Evolutionary conservation across 2,888 invertebrate species (phyloP).

Genomic region (Cephus sareptanus): DNA sequence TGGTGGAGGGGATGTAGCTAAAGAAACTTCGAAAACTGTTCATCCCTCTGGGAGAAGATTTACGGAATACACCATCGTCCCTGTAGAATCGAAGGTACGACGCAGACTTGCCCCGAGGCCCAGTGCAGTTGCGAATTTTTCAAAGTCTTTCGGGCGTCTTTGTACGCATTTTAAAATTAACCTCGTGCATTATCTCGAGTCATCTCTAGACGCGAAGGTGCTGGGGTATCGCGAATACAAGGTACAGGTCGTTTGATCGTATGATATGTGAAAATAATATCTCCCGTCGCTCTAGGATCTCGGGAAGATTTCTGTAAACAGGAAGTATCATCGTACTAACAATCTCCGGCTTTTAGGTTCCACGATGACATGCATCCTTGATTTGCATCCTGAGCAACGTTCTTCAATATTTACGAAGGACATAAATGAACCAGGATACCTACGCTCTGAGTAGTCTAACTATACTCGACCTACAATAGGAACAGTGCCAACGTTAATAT

Average conservation of each 20-base stretch:
- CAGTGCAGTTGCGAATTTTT: not conserved
- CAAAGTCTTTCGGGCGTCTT: not conserved
- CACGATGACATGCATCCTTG: not conserved
- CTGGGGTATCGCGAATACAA: not conserved
- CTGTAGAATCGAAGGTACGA: not conserved
- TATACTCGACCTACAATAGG: not conserved
- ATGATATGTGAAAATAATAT: not conserved
- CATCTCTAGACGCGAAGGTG: no score
- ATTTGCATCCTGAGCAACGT: not conserved
- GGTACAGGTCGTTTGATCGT: not conserved
- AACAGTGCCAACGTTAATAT: not conserved
- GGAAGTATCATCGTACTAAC: not conserved
- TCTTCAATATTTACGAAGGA: not conserved
- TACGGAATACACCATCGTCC: not conserved
- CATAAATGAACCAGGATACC: not conserved
- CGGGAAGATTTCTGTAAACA: not conserved
- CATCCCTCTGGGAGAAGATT: not conserved
- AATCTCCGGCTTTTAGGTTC: not conserved
- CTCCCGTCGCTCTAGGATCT: not conserved
- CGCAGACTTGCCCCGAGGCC: not conserved
- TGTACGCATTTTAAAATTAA: constrained; percentile 35
- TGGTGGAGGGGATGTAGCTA: not conserved
- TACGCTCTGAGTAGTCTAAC: not conserved
- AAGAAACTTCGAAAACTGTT: no score
- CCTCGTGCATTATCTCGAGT: constrained; percentile 40